Evolutionary conservation across 2,888 invertebrate genomes (phyloP), one percentile per base, ranked within the genome.

Genomic region (Tetropium fuscum): DNA sequence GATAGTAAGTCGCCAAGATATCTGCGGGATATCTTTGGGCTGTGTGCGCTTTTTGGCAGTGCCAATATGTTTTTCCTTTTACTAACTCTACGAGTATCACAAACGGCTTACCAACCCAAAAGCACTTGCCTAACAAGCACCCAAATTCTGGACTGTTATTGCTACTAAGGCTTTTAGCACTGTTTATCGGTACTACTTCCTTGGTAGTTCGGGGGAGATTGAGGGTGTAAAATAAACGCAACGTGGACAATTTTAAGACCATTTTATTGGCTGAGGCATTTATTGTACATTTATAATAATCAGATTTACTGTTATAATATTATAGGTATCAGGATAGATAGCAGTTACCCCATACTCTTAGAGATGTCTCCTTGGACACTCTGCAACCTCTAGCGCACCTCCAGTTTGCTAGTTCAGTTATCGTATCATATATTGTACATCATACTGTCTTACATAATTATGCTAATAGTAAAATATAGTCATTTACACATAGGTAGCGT

Each of bases 181-280:
- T n/a, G n/a, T n/a, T n/a, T n/a, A n/a, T n/a, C n/a, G n/a, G n/a
- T n/a, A n/a, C n/a, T n/a, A n/a, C n/a, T n/a, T n/a, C n/a, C n/a
- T n/a, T n/a, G n/a, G n/a, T n/a, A n/a, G n/a, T n/a, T 13, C 3
- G 15, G 18, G 7, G 30, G n/a, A 36, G 20, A 20, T 2, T 6
- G 8, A 36, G n/a, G 10, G 5, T 27, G 18, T 34, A 38, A 43
- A 62, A 61, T 64, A 63, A 60, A 64, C 56, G 47, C 59, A 55
- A 18, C 8, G 41, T 25, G 11, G 55, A 67, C 68, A 70, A 73
- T 75, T 78, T 78, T 78, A 78, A 78, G 73, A 79, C 79, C 77
- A 78, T 77, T 80, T 78, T 81, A 81, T 80, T 81, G 81, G 81
- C 81, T 81, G 82, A 81, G 81, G 81, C 82, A 81, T 81, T 81